phyloP scores from a whole-genome alignment of 2,113 vertebrate genomes.

The Pica pica region DNA sequence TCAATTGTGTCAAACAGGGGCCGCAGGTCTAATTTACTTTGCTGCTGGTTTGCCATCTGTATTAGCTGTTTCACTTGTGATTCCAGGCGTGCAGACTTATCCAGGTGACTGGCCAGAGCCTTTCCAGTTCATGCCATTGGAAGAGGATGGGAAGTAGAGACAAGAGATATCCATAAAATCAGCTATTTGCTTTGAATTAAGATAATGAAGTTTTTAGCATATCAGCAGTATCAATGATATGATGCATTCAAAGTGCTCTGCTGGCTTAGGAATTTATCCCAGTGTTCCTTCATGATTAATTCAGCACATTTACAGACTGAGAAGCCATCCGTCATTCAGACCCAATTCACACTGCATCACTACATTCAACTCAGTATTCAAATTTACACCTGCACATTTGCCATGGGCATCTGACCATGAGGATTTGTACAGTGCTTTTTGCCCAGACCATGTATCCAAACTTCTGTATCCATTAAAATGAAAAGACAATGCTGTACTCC shows the following conservation, averaged over 20 bases:
- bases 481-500: neutral
- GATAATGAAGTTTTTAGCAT: neutral
- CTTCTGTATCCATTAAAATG: neutral
- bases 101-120: slow-evolving; percentile 72
- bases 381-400: neutral
- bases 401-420: neutral
- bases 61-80: slow-evolving; percentile 71
- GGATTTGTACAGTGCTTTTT: neutral
- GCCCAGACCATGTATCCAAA: neutral
- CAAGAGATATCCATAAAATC: neutral
- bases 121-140: slow-evolving; percentile 38
- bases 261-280: neutral
- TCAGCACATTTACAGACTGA: neutral
- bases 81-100: slow-evolving; percentile 75
- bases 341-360: neutral
- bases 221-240: neutral
- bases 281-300: neutral
- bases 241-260: neutral
- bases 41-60: slow-evolving; percentile 72
- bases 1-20: slow-evolving; percentile 70
- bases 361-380: neutral
- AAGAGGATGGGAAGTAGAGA: neutral
- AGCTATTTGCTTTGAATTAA: neutral
- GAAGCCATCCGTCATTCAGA: neutral
- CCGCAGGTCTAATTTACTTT: slow-evolving; percentile 63